Base-by-base conservation (phyloP, 2,113 vertebrate genomes). In the Periophthalmodon schlosseri region DNA sequence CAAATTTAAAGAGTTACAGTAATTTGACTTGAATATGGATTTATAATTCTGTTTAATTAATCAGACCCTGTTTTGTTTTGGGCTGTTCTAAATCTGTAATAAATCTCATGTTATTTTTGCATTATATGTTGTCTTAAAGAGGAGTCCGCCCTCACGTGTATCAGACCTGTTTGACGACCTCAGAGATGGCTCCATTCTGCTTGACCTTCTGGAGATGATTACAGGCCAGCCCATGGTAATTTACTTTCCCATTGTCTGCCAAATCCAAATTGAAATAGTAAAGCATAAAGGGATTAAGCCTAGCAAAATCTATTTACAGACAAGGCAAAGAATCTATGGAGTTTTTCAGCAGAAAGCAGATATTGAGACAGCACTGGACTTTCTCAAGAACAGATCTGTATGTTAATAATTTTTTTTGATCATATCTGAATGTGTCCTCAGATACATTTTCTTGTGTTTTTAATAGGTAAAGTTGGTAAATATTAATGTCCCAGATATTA, bases 151-250 rank as follows among this genome's bases (percentile, higher is more conserved):
- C n/a, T 93, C 94, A 0, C 79, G 86, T 70, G 82, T 98, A 86
- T 94, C 93, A 7, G 96, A 99, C 85, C 88, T 98, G 5, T 98
- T 96, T 77, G 82, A 84, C 54, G 97, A 99, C 72, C 89, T 99
- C 57, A 87, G 89, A 68, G 91, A 95, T 81, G 97, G 97, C 12
- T 93, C 94, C 12, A 84, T 89, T 47, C 94, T 99, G 75, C 91
- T 99, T 67, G 95, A 99, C 90, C 92, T 99, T 58, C 63, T 99
- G 79, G 97, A 99, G 91, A 95, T 96, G 36, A 94, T 98, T 89
- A 96, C 95, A 1, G 95, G 95, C 68, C 93, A 96, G 86, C 87
- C 89, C 20, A 79, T 98, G 95, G 96, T 98, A 93, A 96, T 95
- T 75, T 34, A 20, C 52, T n/a, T 1, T 39, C 70, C 16, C 28